Evolutionary conservation across 2,888 invertebrate genomes (phyloP).

Genomic region (Hirtodrosophila histrioides): DNA sequence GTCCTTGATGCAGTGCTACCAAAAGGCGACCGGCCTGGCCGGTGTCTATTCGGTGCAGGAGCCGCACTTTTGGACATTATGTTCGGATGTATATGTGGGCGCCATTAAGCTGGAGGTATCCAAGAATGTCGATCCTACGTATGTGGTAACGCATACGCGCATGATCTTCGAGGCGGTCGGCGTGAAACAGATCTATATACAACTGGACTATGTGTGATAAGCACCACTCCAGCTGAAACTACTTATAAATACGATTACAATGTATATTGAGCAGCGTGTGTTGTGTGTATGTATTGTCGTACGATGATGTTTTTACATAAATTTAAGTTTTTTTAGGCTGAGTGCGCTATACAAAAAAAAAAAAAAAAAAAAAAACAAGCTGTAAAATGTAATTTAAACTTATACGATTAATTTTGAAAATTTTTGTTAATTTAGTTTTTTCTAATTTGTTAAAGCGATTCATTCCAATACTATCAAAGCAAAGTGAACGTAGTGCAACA

Average conservation of each 20-base stretch:
- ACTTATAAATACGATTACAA: constrained; percentile 22
- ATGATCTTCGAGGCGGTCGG: constrained; percentile 97
- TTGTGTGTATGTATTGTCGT: constrained; percentile 29
- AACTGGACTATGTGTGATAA: constrained; percentile 92
- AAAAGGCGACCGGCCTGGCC: constrained; percentile 94
- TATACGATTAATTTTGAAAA: constrained; percentile 33
- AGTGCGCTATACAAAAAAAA: constrained; percentile 30
- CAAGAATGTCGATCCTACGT: constrained; percentile 95
- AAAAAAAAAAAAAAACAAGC: constrained; percentile 19
- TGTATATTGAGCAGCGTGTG: constrained; percentile 60
- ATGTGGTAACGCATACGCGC: constrained; percentile 95
- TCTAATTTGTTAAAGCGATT: constrained; percentile 61
- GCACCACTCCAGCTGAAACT: constrained; percentile 11
- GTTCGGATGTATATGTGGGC: constrained; percentile 96
- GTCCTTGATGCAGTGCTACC: constrained; percentile 93
- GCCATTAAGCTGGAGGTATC: constrained; percentile 98
- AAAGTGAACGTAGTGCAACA: constrained; percentile 50
- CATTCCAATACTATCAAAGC: constrained; percentile 63
- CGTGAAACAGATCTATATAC: constrained; percentile 95
- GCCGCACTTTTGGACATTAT: constrained; percentile 99
- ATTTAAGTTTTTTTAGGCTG: constrained; percentile 47
- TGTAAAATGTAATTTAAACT: constrained; percentile 53
- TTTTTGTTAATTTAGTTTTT: constrained; percentile 68
- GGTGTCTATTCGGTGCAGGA: constrained; percentile 98
- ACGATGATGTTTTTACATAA: constrained; percentile 45